These are phyloP conservation scores for Caenorhabditis briggsae DNA, from an alignment of 1,140 invertebrate species.

Conservation along the genomic window DNA sequence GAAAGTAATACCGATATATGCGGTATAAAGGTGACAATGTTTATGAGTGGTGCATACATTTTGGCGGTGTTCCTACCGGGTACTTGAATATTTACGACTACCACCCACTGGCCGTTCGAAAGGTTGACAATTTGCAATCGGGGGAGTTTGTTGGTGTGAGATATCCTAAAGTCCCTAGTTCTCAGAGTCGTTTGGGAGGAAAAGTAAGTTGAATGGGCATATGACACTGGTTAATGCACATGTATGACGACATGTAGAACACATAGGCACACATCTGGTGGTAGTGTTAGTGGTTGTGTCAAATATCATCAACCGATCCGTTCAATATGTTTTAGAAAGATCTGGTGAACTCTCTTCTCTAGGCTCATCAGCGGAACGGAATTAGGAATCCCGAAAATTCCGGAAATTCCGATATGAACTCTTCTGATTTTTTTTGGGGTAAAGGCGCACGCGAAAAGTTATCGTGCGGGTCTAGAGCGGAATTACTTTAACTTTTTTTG, in stretches of 20 bases:
- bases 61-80: constrained; percentile 28
- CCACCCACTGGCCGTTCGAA: constrained; percentile 10
- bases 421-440: no score
- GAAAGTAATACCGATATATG: constrained; percentile 29
- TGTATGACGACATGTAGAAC: neutral
- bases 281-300: constrained; percentile 1
- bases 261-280: neutral
- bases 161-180: constrained; percentile 18
- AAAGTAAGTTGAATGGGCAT: constrained; percentile 20
- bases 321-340: constrained; percentile 22
- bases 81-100: constrained; percentile 51
- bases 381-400: no score
- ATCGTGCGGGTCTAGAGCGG: no score
- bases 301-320: constrained; percentile 29
- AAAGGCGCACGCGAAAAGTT: no score
- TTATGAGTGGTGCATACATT: constrained; percentile 24
- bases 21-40: neutral
- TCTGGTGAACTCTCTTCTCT: no score
- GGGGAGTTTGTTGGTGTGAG: neutral
- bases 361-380: no score
- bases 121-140: neutral
- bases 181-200: constrained; percentile 53
- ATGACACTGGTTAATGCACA: constrained; percentile 34
- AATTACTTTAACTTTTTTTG: neutral
- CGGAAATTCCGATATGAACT: no score